Percentiles rank a stretch among this genome's conserved stretches.
Evolutionary conservation across 2,797 vertebrate species (phyloP).

Genomic region (Chanos chanos): DNA sequence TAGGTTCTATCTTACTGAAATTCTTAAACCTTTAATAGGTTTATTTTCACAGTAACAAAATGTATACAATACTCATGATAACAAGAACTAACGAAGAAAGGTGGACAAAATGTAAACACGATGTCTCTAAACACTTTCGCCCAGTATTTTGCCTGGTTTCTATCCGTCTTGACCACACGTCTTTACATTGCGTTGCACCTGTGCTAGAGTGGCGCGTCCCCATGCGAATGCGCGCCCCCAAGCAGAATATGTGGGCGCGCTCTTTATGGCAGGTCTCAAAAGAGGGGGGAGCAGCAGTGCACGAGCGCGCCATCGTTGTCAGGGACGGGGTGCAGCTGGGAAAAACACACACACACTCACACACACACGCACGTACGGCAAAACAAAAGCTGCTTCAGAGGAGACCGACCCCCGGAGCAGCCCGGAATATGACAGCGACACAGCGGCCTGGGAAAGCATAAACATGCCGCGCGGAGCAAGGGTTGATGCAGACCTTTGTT

Average conservation of each 20-base stretch:
- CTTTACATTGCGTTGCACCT: constrained; percentile 46
- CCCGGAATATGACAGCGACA: constrained; percentile 13
- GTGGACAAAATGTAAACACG: too few relatives aligned
- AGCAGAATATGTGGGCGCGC: constrained; percentile 63
- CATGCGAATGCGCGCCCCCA: constrained; percentile 43
- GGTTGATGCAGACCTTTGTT: constrained; percentile 40
- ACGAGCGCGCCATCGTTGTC: constrained; percentile 42
- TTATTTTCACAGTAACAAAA: too few relatives aligned
- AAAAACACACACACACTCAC: constrained; percentile 24
- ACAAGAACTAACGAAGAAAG: too few relatives aligned
- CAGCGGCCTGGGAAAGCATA: constrained; percentile 18
- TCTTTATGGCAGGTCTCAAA: constrained; percentile 75
- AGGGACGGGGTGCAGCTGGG: constrained; percentile 44
- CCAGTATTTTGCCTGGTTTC: too few relatives aligned
- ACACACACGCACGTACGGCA: constrained; percentile 25
- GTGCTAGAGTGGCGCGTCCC: constrained; percentile 38
- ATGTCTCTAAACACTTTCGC: too few relatives aligned
- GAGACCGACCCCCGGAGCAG: constrained; percentile 13
- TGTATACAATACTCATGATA: too few relatives aligned
- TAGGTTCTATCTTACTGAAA: too few relatives aligned
- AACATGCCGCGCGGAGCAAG: constrained; percentile 35
- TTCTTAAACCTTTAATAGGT: too few relatives aligned
- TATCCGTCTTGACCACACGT: too few relatives aligned
- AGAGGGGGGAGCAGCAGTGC: constrained; percentile 43
- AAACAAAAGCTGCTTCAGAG: constrained; percentile 35